Evolutionary conservation across 2,888 invertebrate species (phyloP).

Genomic region (Hipparchia semele): DNA sequence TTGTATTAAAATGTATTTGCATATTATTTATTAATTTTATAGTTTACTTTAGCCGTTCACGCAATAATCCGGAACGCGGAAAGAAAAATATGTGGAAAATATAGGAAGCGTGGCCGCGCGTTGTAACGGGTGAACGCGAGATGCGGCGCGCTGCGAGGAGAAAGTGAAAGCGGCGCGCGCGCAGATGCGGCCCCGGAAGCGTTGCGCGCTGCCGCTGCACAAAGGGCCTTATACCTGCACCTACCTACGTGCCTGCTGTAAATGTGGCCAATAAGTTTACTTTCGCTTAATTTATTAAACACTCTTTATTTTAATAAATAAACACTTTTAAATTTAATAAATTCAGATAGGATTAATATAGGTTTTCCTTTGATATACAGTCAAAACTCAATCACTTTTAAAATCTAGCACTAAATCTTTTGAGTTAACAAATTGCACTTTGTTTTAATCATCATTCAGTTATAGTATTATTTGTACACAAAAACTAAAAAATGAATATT

Average conservation of each 20-base stretch:
- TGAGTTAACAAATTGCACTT: no score
- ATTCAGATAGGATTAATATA: not conserved
- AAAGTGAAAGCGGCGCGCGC: conserved; percentile 79
- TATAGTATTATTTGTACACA: not conserved
- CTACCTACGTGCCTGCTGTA: conserved; percentile 28
- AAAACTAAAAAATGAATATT: not conserved
- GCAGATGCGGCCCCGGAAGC: conserved; percentile 79
- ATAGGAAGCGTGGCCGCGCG: conserved; percentile 63
- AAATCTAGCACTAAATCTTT: not conserved
- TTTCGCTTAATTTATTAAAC: conserved; percentile 6
- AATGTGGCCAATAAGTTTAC: conserved; percentile 15
- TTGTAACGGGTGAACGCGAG: conserved; percentile 61
- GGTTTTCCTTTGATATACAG: not conserved
- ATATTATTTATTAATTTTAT: conserved; percentile 18
- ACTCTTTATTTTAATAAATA: not conserved
- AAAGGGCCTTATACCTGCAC: conserved; percentile 51
- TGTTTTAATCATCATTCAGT: not conserved
- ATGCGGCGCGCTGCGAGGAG: conserved; percentile 68
- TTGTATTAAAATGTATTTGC: conserved; percentile 17
- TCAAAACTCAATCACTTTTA: not conserved
- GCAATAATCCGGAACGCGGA: conserved; percentile 60
- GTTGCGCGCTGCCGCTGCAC: conserved; percentile 59
- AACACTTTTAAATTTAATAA: not conserved
- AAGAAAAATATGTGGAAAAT: conserved; percentile 56
- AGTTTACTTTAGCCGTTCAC: conserved; percentile 45